phyloP scores from a whole-genome alignment of 2,113 vertebrate species.

The Sorex araneus region DNA sequence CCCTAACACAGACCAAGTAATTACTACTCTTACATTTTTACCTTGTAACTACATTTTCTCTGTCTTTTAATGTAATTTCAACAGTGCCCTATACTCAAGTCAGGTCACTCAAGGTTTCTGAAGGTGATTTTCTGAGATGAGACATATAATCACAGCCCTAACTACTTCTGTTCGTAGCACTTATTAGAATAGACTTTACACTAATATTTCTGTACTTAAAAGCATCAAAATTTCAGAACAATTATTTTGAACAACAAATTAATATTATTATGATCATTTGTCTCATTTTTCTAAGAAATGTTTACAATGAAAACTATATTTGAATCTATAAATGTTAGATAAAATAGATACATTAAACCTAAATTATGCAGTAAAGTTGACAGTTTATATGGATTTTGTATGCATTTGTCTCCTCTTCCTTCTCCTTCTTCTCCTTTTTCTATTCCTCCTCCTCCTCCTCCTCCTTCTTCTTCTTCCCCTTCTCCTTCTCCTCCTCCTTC shows the following conservation, averaged over 20 bases:
- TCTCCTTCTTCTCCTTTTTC: too few relatives aligned
- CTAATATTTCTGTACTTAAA: conserved; percentile 64
- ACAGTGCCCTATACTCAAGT: conserved; percentile 74
- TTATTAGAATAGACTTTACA: conserved; percentile 54
- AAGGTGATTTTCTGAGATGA: conserved; percentile 84
- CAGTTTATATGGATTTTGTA: too few relatives aligned
- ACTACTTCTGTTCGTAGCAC: conserved; percentile 67
- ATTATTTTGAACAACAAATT: conserved; percentile 64
- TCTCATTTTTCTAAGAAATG: conserved; percentile 5
- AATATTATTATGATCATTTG: conserved; percentile 42
- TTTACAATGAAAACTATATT: conserved; percentile 15
- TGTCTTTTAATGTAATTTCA: conserved; percentile 84
- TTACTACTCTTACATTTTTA: conserved; percentile 85
- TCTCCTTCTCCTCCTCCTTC: too few relatives aligned
- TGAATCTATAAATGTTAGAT: conserved; percentile 6
- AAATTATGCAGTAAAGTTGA: too few relatives aligned
- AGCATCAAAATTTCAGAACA: conserved; percentile 57
- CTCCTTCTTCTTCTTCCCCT: too few relatives aligned
- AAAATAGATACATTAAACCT: too few relatives aligned
- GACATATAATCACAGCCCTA: conserved; percentile 81
- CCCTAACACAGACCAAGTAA: conserved; percentile 81
- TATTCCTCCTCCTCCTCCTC: too few relatives aligned
- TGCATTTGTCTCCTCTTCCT: too few relatives aligned
- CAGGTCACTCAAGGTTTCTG: conserved; percentile 78
- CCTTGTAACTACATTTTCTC: conserved; percentile 77